Percentiles rank a stretch among this genome's conserved stretches.
phyloP scores from a whole-genome alignment of 2,113 vertebrate species.

The Cyprinodon tularosa region DNA sequence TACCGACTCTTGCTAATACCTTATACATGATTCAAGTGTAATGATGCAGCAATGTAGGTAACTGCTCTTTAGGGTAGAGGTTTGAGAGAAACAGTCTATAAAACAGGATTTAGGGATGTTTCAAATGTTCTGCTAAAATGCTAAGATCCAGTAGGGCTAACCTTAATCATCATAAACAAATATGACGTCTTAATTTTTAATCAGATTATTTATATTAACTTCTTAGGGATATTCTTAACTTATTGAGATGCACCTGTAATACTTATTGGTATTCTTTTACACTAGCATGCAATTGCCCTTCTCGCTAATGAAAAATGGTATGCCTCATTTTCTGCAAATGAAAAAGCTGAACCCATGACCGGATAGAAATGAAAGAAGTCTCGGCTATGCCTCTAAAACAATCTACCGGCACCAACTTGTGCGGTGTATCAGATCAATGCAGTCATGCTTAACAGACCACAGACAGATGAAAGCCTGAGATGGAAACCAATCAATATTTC shows the following conservation, averaged over 20 bases:
- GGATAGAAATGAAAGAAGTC: constrained; percentile 7
- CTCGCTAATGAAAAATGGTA: constrained; percentile 12
- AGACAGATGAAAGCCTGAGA: constrained; percentile 14
- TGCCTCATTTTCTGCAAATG: constrained; percentile 23
- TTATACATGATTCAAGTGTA: too few species aligned
- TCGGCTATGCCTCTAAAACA: neutral
- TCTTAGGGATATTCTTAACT: neutral
- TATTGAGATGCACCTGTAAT: neutral
- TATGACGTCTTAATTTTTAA: neutral
- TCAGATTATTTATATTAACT: neutral
- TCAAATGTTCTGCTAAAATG: neutral
- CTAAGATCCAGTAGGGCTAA: neutral
- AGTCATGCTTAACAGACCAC: constrained; percentile 11
- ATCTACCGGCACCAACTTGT: neutral
- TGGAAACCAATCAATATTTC: constrained; percentile 47
- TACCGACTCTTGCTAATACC: too few species aligned
- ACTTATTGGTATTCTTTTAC: neutral
- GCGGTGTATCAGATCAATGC: constrained; percentile 25
- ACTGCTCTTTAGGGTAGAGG: too few species aligned
- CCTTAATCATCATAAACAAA: neutral
- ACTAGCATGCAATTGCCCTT: neutral
- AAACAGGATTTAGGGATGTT: neutral
- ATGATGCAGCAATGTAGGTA: too few species aligned
- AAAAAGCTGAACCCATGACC: constrained; percentile 9
- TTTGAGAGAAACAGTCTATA: neutral